These are phyloP conservation scores for Bubo bubo DNA, from an alignment of 2,113 vertebrate genomes.

Conservation along the genomic window DNA sequence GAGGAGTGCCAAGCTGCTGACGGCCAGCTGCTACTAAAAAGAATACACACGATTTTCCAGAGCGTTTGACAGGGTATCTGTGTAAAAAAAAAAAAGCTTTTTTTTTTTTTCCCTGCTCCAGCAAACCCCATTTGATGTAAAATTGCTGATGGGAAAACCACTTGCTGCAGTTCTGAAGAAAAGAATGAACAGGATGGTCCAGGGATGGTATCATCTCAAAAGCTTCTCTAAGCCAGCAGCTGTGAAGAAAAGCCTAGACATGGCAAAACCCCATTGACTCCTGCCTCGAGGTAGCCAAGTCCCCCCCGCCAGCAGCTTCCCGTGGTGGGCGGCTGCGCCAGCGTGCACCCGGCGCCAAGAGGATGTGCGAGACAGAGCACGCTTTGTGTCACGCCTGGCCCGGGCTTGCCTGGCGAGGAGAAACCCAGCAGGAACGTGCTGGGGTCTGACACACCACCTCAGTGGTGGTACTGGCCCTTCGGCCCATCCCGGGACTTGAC, in stretches of 20 bases:
- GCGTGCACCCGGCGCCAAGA: not conserved
- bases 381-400: not conserved
- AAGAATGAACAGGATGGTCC: not conserved
- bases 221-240: not conserved
- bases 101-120: not conserved
- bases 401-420: not conserved
- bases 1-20: not conserved
- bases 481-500: not conserved
- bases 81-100: too few species aligned
- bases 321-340: not conserved
- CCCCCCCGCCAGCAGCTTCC: not conserved
- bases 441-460: not conserved
- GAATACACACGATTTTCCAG: not conserved
- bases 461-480: fast-evolving
- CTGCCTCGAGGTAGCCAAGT: not conserved
- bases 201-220: not conserved
- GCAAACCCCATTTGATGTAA: not conserved
- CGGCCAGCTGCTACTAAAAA: not conserved
- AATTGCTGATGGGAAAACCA: not conserved
- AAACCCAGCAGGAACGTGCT: not conserved
- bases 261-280: not conserved
- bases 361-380: not conserved
- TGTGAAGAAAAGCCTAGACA: fast-evolving
- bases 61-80: not conserved
- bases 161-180: not conserved